Evolutionary conservation across 2,888 invertebrate genomes (phyloP).

Genomic region (Elegia similella): DNA sequence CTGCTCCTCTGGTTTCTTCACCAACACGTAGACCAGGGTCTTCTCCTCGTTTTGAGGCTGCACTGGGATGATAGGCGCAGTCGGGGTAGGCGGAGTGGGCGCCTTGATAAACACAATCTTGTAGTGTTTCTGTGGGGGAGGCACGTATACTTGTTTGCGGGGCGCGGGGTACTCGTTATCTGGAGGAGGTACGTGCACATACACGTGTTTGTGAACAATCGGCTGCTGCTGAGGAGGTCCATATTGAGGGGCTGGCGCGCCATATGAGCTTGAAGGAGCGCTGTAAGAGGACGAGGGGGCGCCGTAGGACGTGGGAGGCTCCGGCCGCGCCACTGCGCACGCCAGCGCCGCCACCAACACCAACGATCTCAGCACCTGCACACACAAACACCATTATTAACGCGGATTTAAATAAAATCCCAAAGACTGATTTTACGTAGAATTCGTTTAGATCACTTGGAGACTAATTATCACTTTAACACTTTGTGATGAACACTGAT

Average conservation of each 20-base stretch:
- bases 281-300: constrained; percentile 77
- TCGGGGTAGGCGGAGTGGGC: constrained; percentile 83
- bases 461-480: constrained; percentile 18
- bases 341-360: constrained; percentile 66
- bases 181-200: constrained; percentile 94
- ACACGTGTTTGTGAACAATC: constrained; percentile 93
- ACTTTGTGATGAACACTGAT: constrained; percentile 24
- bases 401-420: background rate
- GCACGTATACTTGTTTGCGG: constrained; percentile 75
- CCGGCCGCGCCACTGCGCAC: constrained; percentile 75
- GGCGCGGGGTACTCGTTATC: constrained; percentile 89
- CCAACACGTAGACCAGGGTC: constrained; percentile 92
- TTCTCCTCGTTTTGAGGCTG: constrained; percentile 94
- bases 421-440: background rate
- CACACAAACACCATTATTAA: constrained; percentile 44
- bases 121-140: constrained; percentile 89
- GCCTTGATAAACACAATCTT: constrained; percentile 92
- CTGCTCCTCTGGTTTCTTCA: constrained; percentile 93
- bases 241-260: constrained; percentile 84
- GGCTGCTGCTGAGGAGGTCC: constrained; percentile 88
- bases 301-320: constrained; percentile 81
- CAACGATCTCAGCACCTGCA: constrained; percentile 72
- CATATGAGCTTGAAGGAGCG: constrained; percentile 65
- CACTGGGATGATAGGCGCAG: constrained; percentile 83
- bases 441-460: background rate